Evolutionary conservation across 2,797 vertebrate species (phyloP).

Genomic region (Chiloscyllium punctatum): DNA sequence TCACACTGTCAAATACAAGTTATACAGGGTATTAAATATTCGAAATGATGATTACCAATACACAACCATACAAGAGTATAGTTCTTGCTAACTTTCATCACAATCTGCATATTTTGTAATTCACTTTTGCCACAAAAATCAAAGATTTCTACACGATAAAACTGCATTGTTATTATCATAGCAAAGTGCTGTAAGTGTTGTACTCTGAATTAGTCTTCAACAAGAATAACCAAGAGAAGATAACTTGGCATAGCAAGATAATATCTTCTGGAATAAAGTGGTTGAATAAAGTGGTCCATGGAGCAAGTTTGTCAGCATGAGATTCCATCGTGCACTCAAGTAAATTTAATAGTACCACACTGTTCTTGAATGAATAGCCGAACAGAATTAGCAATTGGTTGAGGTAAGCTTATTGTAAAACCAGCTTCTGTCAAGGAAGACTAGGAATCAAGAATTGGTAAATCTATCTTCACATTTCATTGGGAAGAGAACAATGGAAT

Average conservation of each 20-base stretch:
- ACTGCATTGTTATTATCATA: neutral
- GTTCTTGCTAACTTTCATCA: neutral
- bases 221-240: neutral
- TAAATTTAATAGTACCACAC: neutral
- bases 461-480: neutral
- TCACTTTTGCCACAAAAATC: neutral
- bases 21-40: neutral
- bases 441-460: neutral
- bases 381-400: neutral
- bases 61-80: neutral
- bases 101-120: neutral
- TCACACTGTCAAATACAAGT: conserved; percentile 47
- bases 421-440: neutral
- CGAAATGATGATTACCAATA: neutral
- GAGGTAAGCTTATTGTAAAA: neutral
- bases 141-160: neutral
- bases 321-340: neutral
- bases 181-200: neutral
- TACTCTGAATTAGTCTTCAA: neutral
- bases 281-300: neutral
- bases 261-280: neutral
- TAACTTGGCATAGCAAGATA: neutral
- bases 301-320: neutral
- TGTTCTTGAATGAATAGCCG: neutral
- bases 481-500: neutral